Evolutionary conservation across 1,140 invertebrate species (phyloP).

Genomic region (Dinoponera quadriceps): DNA sequence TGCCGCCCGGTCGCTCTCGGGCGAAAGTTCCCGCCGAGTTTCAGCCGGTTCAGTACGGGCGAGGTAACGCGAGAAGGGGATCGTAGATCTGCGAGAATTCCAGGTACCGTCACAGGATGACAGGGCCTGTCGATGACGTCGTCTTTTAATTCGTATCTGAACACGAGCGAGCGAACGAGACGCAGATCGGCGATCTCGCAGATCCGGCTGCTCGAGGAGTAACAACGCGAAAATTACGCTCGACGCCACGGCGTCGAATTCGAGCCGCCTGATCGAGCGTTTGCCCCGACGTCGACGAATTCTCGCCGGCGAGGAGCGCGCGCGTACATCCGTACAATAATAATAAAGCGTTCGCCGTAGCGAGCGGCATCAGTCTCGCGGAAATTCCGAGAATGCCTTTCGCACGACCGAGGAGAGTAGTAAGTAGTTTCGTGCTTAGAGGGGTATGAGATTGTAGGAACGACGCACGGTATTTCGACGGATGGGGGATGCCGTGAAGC

Average conservation of each 20-base stretch:
- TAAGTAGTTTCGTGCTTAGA: constrained; percentile 32
- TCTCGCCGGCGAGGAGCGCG: too few species aligned
- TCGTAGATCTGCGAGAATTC: constrained; percentile 38
- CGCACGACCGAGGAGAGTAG: not conserved
- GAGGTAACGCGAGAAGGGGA: constrained; percentile 42
- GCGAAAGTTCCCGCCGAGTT: constrained; percentile 43
- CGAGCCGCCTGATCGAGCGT: too few species aligned
- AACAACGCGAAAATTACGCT: not conserved
- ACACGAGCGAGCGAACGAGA: not conserved
- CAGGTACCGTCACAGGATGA: constrained; percentile 14
- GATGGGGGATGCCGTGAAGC: constrained; percentile 2
- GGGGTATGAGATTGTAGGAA: constrained; percentile 52
- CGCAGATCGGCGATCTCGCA: too few species aligned
- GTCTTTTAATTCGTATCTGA: constrained; percentile 1
- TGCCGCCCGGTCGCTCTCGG: not conserved
- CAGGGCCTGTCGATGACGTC: not conserved
- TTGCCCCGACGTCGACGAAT: too few species aligned
- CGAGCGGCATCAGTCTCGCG: constrained; percentile 30
- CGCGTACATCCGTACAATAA: not conserved
- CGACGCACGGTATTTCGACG: constrained; percentile 53
- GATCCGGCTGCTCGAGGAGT: too few species aligned
- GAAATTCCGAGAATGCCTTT: constrained; percentile 53
- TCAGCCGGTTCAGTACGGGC: not conserved
- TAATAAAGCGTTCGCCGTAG: constrained; percentile 42
- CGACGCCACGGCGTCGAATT: too few species aligned